Conservation (phyloP, 2,797 vertebrate genomes). For the Sparus aurata region DNA sequence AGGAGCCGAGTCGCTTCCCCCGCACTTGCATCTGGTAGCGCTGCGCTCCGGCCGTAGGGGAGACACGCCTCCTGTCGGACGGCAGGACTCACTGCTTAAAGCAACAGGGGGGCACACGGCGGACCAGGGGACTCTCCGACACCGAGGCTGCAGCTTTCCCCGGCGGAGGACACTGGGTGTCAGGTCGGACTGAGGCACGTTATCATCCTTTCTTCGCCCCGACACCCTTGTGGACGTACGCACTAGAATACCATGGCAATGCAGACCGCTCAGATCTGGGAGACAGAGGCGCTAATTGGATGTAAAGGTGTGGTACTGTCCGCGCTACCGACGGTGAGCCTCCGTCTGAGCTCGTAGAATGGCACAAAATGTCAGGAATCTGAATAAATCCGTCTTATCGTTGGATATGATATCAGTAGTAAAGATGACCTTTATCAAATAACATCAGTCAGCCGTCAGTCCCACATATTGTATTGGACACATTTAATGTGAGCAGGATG, state of each 20-base stretch:
- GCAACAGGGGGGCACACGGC: conserved; percentile 66
- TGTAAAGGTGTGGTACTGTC: background rate
- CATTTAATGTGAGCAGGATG: background rate
- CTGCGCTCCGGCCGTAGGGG: conserved; percentile 77
- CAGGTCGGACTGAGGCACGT: conserved; percentile 6
- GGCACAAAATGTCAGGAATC: background rate
- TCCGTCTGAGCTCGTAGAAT: background rate
- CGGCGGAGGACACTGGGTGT: conserved; percentile 1
- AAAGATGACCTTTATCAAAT: conserved; percentile 6
- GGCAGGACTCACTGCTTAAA: conserved; percentile 80
- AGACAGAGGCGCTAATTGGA: background rate
- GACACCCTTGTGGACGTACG: background rate
- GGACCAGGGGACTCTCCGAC: conserved; percentile 28
- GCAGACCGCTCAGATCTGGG: background rate
- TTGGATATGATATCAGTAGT: background rate
- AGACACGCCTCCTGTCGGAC: conserved; percentile 93
- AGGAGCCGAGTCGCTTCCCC: conserved; percentile 70
- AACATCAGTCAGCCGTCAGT: background rate
- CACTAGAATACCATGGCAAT: background rate
- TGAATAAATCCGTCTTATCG: background rate
- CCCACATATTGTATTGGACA: background rate
- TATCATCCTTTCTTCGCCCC: background rate
- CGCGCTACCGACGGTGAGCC: background rate
- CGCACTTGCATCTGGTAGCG: conserved; percentile 69
- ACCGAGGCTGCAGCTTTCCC: conserved; percentile 25